Base-by-base conservation (phyloP, 2,797 vertebrate genomes). In the Helostoma temminkii region DNA sequence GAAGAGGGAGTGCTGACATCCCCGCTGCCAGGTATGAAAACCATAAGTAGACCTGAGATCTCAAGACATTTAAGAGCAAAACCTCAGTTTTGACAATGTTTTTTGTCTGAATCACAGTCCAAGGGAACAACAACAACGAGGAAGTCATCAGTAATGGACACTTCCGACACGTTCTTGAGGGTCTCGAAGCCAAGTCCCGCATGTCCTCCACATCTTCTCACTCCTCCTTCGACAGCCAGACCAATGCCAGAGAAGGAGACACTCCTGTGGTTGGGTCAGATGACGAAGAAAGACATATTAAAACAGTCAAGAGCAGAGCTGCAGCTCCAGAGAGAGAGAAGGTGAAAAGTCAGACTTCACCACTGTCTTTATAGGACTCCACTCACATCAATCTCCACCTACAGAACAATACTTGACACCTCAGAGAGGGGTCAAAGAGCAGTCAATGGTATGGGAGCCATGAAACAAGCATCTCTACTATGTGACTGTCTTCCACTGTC, bases 181-280 rank as follows among this genome's bases (percentile, higher is more conserved):
- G 90, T 59, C 86, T 92, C 0, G 95, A 96, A 9, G 83, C 88
- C 41, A 96, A 95, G 76, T 95, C 95, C 18, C 94, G 96, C 41
- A 91, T 94, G 78, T 97, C 96, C 43, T 97, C 95, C 0, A 96
- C 96, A 30, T 98, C 96, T 0, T 96, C 95, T 46, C 91, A 84
- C 49, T 96, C 94, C 42, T 95, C 95, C 71, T 87, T 88, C n/a
- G 94, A 95, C 74, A 98, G 96, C 84, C 94, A 96, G 84, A 93
- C 87, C 67, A 94, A 93, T 0, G 91, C 94, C 34, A 93, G 93
- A 0, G 93, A 94, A 36, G 86, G 82, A 0, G 91, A 95, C 69
- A 96, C 95, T 0, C 96, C 95, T 0, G 83, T 95, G 66, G 88
- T 93, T 54, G 94, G 94, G 56, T 96, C 95, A 0, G 96, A 95